Percentiles rank a stretch among this genome's conserved stretches.
Evolutionary conservation across 2,888 invertebrate genomes (phyloP).

Genomic region (Diogma glabrata): DNA sequence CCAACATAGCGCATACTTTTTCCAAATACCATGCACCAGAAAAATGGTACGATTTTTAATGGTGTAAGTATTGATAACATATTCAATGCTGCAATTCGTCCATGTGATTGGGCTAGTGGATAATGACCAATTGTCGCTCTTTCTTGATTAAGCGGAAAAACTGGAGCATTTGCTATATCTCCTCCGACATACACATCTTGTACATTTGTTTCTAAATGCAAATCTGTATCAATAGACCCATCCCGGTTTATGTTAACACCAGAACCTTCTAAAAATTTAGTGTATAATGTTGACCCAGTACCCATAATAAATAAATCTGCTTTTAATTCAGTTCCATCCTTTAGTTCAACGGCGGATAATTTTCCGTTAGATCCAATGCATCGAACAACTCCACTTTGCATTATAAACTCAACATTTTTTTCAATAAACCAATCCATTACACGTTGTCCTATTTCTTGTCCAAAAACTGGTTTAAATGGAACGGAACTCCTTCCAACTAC

Average conservation of each 20-base stretch:
- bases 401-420: slow-evolving; percentile 66
- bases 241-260: slow-evolving; percentile 53
- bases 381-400: slow-evolving; percentile 49
- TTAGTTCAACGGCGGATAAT: slow-evolving; percentile 56
- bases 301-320: slow-evolving; percentile 79
- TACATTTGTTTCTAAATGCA: slow-evolving; percentile 67
- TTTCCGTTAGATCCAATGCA: slow-evolving; percentile 49
- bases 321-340: slow-evolving; percentile 53
- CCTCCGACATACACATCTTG: slow-evolving; percentile 80
- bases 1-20: slow-evolving; percentile 77
- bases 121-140: slow-evolving; percentile 77
- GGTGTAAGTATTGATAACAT: slow-evolving; percentile 57
- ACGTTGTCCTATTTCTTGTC: slow-evolving; percentile 61
- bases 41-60: slow-evolving; percentile 71
- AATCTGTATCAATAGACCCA: slow-evolving; percentile 52
- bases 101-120: slow-evolving; percentile 86
- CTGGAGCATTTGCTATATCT: slow-evolving; percentile 82
- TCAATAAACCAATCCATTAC: slow-evolving; percentile 60
- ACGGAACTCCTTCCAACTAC: slow-evolving; percentile 62
- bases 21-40: slow-evolving; percentile 86
- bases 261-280: slow-evolving; percentile 66
- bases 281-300: slow-evolving; percentile 70
- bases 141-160: slow-evolving; percentile 47
- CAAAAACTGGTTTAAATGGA: slow-evolving; percentile 67
- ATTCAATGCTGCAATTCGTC: slow-evolving; percentile 73